Evolutionary conservation across 2,797 vertebrate genomes (phyloP).

Genomic region (Loris lydekkerianus): DNA sequence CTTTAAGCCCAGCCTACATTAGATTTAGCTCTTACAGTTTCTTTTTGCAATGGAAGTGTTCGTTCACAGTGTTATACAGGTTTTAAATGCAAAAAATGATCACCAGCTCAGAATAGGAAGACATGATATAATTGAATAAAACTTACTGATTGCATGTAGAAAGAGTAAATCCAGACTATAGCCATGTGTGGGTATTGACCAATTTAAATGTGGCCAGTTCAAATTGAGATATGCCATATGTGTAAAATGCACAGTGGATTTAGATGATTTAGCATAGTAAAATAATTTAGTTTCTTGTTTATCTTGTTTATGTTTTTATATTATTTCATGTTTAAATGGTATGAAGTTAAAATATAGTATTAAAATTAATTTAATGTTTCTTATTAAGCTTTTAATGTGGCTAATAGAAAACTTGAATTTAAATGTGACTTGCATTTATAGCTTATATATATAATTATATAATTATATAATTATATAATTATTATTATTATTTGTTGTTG

Average conservation of each 20-base stretch:
- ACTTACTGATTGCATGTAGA: neutral
- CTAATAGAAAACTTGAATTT: slow-evolving; percentile 55
- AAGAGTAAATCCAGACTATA: neutral
- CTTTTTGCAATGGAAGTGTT: neutral
- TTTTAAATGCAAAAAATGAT: slow-evolving; percentile 5
- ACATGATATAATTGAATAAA: neutral
- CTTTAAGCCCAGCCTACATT: neutral
- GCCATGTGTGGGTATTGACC: neutral
- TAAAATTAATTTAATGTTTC: slow-evolving; percentile 9
- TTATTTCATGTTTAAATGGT: slow-evolving; percentile 27
- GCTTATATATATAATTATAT: too few relatives aligned
- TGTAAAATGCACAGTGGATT: neutral
- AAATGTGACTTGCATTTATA: neutral
- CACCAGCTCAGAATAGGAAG: neutral
- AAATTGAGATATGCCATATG: neutral
- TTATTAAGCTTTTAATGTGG: slow-evolving; percentile 11
- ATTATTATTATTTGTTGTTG: too few relatives aligned
- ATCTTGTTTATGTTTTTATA: slow-evolving; percentile 12
- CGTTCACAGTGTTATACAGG: neutral
- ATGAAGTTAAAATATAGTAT: neutral
- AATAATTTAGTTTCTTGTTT: neutral
- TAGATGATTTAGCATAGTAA: slow-evolving; percentile 14
- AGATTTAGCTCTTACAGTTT: neutral
- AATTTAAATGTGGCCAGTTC: neutral
- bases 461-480: too few relatives aligned